Base-by-base conservation (phyloP, 2,113 vertebrate species). In the Hypocryptadius cinnamomeus region DNA sequence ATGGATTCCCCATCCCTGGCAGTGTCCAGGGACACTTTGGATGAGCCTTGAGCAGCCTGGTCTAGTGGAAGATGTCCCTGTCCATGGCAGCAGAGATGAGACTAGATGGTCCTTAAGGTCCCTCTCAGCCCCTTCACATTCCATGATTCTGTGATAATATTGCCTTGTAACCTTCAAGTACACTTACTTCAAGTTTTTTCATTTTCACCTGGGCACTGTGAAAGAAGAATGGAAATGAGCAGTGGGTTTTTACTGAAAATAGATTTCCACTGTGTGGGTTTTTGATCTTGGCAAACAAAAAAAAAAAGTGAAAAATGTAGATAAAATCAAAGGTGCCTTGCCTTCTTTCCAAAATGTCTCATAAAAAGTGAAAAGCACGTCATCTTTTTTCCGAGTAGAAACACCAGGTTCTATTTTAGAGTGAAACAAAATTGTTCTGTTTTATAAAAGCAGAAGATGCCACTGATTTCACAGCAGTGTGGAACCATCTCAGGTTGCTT, bases 261-360 rank as follows among this genome's bases (percentile, higher is more conserved):
- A 57, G 7, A 11, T 56, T 44, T 33, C 6, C 17, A 2, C 27
- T 13, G 5, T 8, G 27, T 40, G 16, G 11, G 35, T 0, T 71
- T 64, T 30, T 63, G 27, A 31, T 78, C 10, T 51, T 39, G 33
- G 30, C 31, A 61, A 66, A 37, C 5, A 19, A 42, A 42, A 27
- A 15, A 18, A 31, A 11, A 18, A 56, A 20, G 5, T 21, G 18
- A 7, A 63, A n/a, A 68, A 30, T 0, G 0, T 4, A 40, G 31
- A n/a, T 31, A 70, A 74, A 81, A 78, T 44, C 33, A 60, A 47
- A 59, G 24, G 10, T n/a, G 5, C 2, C 15, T 21, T 14, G 11
- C 9, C 17, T 44, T 53, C 15, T 30, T 50, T 42, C 23, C 30
- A 64, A 40, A 82, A 63, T 5, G 1, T 23, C 30, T 77, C 15